phyloP scores from a whole-genome alignment of 2,113 vertebrate genomes.

The Conger conger region DNA sequence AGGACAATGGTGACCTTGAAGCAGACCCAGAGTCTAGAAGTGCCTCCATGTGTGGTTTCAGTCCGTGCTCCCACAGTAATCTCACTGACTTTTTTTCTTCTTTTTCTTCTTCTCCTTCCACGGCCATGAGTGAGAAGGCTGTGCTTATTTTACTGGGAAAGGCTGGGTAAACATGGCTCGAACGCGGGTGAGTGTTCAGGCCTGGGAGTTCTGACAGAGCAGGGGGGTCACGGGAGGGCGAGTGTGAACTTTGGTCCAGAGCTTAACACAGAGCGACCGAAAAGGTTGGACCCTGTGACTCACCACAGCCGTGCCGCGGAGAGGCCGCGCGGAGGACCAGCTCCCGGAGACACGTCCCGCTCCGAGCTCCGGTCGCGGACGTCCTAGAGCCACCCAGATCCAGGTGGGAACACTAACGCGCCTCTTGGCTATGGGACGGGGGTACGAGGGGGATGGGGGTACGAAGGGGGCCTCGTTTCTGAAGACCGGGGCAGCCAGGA shows the following conservation, averaged over 20 bases:
- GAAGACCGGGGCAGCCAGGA: background rate
- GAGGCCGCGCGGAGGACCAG: background rate
- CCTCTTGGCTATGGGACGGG: background rate
- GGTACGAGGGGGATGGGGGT: background rate
- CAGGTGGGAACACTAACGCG: background rate
- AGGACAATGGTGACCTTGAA: constrained; percentile 47
- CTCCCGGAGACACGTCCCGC: background rate
- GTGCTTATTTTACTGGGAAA: constrained; percentile 50
- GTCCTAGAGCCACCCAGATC: background rate
- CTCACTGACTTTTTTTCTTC: constrained; percentile 41
- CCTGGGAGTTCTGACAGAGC: constrained; percentile 15
- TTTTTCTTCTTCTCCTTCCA: constrained; percentile 24
- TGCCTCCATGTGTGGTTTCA: constrained; percentile 18
- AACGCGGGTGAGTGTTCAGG: background rate
- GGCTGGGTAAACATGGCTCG: constrained; percentile 45
- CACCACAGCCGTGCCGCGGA: background rate
- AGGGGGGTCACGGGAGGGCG: background rate
- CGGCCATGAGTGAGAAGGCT: constrained; percentile 36
- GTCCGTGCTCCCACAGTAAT: constrained; percentile 33
- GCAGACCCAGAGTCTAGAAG: constrained; percentile 30
- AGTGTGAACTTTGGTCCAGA: constrained; percentile 14
- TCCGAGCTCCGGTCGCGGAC: no score
- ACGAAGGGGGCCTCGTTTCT: background rate
- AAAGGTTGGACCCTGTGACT: constrained; percentile 23
- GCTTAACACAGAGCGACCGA: constrained; percentile 24